Percentiles rank a stretch among this genome's conserved stretches.
phyloP scores from a whole-genome alignment of 2,888 invertebrate genomes.

The Oligia strigilis region DNA sequence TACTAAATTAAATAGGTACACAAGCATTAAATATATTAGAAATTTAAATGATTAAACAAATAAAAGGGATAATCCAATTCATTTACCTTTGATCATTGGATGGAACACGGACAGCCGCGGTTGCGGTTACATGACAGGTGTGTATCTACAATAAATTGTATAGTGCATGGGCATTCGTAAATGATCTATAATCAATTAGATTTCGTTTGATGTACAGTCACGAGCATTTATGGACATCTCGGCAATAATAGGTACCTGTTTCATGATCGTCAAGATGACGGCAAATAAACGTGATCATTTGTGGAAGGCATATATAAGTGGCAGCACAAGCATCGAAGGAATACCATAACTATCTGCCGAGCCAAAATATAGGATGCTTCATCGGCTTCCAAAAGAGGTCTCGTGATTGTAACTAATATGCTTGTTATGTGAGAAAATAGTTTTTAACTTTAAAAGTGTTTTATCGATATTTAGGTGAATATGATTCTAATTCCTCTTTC shows the following conservation, averaged over 20 bases:
- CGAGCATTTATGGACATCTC: background rate
- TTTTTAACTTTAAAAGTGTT: background rate
- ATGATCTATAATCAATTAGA: background rate
- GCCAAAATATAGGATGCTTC: background rate
- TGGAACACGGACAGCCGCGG: conserved; percentile 1
- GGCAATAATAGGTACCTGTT: background rate
- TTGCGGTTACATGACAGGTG: conserved; percentile 13
- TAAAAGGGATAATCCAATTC: conserved; percentile 25
- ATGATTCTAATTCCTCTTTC: no score
- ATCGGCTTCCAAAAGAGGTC: background rate
- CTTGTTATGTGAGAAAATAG: background rate
- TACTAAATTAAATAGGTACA: background rate
- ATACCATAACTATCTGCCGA: background rate
- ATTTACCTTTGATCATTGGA: conserved; percentile 30
- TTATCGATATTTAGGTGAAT: background rate
- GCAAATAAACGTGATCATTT: no score
- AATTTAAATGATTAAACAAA: conserved; percentile 18
- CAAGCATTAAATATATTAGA: background rate
- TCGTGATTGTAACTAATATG: background rate
- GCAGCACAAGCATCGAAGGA: no score
- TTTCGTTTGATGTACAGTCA: background rate
- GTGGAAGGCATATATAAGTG: no score
- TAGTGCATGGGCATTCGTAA: background rate
- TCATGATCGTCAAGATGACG: background rate
- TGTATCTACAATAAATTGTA: background rate